Conservation (phyloP, 2,797 vertebrate species). For the Melanotaenia maccullochi region DNA sequence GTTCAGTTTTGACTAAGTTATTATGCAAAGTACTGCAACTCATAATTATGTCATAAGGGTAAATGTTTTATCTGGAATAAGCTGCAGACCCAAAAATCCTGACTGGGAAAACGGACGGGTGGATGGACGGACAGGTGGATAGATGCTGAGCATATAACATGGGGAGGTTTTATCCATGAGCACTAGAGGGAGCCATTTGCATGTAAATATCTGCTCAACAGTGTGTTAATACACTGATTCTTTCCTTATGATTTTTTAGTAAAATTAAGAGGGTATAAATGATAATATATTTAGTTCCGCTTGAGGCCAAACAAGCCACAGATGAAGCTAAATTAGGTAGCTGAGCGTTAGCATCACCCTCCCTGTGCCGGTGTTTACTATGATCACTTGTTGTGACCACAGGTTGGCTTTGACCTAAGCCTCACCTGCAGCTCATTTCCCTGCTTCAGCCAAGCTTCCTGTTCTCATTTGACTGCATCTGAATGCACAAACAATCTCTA, state of each 20-base stretch:
- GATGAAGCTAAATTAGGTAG: background rate
- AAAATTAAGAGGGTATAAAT: background rate
- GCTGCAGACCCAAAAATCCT: too few relatives aligned
- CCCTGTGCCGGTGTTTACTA: constrained; percentile 17
- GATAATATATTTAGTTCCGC: background rate
- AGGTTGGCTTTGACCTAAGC: constrained; percentile 44
- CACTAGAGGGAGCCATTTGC: constrained; percentile 74
- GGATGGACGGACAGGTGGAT: background rate
- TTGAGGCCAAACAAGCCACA: background rate
- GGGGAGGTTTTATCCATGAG: background rate
- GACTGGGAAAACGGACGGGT: too few relatives aligned
- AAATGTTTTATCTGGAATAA: background rate
- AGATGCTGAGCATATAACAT: too few relatives aligned
- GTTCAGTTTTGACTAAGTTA: background rate
- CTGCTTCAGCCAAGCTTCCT: constrained; percentile 68
- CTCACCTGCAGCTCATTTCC: constrained; percentile 78
- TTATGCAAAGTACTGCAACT: background rate
- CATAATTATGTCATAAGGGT: background rate
- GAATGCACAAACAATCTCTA: constrained; percentile 51
- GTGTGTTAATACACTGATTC: background rate
- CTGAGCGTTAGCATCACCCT: background rate
- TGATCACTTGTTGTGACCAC: constrained; percentile 24
- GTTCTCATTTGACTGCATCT: constrained; percentile 73
- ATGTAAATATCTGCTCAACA: constrained; percentile 51
- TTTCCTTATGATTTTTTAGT: constrained; percentile 6